Percentiles rank a stretch among this genome's conserved stretches.
Conservation (phyloP, 2,113 vertebrate species). For the Variabilichromis moorii region DNA sequence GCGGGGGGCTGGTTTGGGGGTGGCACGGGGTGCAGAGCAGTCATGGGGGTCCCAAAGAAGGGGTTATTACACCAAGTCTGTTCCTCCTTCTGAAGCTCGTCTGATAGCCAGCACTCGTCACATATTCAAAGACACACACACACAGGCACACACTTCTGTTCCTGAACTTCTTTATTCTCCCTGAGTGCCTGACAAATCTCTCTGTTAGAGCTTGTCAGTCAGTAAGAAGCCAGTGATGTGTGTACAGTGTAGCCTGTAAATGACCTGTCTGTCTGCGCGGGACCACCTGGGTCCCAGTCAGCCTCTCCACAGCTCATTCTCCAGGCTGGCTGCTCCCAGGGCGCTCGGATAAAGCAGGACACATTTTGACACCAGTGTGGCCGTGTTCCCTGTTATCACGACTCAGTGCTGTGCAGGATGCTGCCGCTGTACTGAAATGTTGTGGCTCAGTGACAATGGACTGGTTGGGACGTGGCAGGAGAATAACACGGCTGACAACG, state of each 20-base stretch:
- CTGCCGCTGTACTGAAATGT: conserved; percentile 48
- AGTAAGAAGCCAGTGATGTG: conserved; percentile 43
- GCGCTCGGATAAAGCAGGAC: conserved; percentile 48
- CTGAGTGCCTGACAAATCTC: conserved; percentile 59
- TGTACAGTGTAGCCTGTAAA: conserved; percentile 49
- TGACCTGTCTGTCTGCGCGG: conserved; percentile 55
- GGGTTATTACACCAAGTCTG: conserved; percentile 46
- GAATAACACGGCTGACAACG: conserved; percentile 27
- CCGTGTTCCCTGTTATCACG: conserved; percentile 51
- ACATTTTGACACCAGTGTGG: conserved; percentile 50
- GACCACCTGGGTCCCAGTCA: conserved; percentile 68
- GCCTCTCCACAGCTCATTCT: conserved; percentile 42
- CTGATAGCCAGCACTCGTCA: conserved; percentile 36
- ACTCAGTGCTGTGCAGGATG: conserved; percentile 45
- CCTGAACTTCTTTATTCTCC: conserved; percentile 50
- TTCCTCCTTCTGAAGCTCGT: conserved; percentile 29
- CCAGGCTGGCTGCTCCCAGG: conserved; percentile 40
- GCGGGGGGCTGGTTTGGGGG: conserved; percentile 51
- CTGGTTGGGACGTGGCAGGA: conserved; percentile 45
- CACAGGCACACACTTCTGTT: neutral
- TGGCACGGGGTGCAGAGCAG: conserved; percentile 29
- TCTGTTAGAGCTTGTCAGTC: conserved; percentile 58
- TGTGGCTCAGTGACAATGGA: conserved; percentile 50
- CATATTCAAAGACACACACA: conserved; percentile 11
- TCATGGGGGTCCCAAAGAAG: conserved; percentile 34